phyloP scores from a whole-genome alignment of 2,113 vertebrate genomes.

The Malaclemys terrapin region DNA sequence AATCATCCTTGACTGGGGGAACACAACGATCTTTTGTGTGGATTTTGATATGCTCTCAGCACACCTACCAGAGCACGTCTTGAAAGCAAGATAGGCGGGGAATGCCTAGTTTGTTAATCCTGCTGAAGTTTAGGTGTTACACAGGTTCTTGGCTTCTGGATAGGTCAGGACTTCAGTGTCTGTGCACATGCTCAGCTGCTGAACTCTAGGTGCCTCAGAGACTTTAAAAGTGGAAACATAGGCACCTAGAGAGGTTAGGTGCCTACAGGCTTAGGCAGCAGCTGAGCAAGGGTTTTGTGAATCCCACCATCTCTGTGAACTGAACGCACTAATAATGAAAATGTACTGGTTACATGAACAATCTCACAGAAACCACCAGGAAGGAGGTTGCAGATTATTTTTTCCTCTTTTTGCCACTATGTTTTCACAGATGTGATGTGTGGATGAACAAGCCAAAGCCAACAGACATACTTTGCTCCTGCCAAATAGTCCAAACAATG shows the following conservation, averaged over 20 bases:
- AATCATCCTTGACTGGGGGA: not conserved
- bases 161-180: not conserved
- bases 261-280: not conserved
- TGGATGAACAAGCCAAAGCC: constrained; percentile 27
- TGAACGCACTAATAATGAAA: constrained; percentile 45
- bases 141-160: not conserved
- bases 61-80: not conserved
- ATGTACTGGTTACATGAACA: constrained; percentile 38
- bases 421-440: constrained; percentile 52
- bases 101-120: not conserved
- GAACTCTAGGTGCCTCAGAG: not conserved
- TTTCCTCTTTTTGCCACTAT: constrained; percentile 45
- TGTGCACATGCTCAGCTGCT: not conserved
- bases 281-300: not conserved
- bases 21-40: not conserved
- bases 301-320: not conserved
- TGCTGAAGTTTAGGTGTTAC: not conserved
- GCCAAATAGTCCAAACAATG: constrained; percentile 38
- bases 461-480: not conserved
- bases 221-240: not conserved
- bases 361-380: constrained; percentile 25
- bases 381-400: constrained; percentile 22
- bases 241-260: not conserved
- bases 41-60: not conserved
- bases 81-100: not conserved